phyloP scores from a whole-genome alignment of 2,888 invertebrate genomes.

The Drosophila tripunctata region DNA sequence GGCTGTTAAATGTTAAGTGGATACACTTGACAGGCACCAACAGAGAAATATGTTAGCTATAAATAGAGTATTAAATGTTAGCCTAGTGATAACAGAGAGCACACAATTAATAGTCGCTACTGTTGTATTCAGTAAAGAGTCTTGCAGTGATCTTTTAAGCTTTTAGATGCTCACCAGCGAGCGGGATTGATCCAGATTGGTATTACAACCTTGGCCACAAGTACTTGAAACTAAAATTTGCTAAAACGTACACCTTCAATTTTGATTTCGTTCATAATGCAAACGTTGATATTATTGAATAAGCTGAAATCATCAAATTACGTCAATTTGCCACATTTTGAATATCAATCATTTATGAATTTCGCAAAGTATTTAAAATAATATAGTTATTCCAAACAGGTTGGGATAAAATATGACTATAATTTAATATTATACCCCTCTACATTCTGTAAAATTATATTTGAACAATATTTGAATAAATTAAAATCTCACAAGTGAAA shows the following conservation, averaged over 20 bases:
- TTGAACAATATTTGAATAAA: not conserved
- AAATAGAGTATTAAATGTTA: slow-evolving; percentile 37
- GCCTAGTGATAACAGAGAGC: slow-evolving; percentile 7
- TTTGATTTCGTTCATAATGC: not conserved
- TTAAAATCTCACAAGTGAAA: not conserved
- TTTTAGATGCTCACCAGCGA: no score
- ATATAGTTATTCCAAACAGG: not conserved
- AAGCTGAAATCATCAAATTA: not conserved
- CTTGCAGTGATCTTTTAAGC: no score
- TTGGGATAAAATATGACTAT: not conserved
- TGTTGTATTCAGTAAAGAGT: not conserved
- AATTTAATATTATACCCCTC: no score
- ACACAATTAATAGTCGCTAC: not conserved
- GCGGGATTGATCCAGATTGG: no score
- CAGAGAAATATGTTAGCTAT: slow-evolving; percentile 17
- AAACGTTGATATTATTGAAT: not conserved
- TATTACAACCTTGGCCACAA: no score
- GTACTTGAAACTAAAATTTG: no score
- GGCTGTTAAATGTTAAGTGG: slow-evolving; percentile 60
- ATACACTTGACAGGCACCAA: slow-evolving; percentile 31
- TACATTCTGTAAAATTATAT: not conserved
- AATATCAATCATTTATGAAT: not conserved
- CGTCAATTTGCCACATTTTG: not conserved
- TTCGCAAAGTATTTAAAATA: not conserved
- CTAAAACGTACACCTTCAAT: no score